Evolutionary conservation across 2,113 vertebrate genomes (phyloP).

Genomic region (Meles meles): DNA sequence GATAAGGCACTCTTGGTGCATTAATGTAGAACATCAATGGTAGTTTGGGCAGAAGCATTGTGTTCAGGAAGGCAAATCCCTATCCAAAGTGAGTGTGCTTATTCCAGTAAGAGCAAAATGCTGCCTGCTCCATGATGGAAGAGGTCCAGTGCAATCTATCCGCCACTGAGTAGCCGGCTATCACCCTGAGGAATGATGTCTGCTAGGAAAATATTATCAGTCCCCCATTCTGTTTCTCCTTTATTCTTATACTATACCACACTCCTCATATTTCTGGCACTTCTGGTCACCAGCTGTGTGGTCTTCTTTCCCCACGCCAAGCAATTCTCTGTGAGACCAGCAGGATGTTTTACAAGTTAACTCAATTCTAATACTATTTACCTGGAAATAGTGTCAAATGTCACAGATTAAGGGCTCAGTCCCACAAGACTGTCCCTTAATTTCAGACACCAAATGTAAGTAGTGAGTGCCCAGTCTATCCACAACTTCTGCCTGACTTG

Average conservation of each 20-base stretch:
- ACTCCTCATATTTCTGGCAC: background rate
- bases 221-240: background rate
- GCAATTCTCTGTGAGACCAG: background rate
- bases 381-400: background rate
- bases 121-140: background rate
- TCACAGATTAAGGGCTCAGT: background rate
- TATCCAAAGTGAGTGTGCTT: background rate
- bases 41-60: background rate
- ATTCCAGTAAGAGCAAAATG: background rate
- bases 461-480: background rate
- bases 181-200: background rate
- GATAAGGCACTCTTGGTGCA: background rate
- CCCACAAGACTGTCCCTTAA: background rate
- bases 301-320: background rate
- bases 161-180: background rate
- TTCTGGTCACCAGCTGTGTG: background rate
- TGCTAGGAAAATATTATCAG: background rate
- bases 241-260: background rate
- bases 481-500: background rate
- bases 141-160: background rate
- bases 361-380: background rate
- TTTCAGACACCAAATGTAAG: background rate
- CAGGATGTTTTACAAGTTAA: background rate
- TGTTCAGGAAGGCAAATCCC: background rate
- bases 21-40: background rate